phyloP scores from a whole-genome alignment of 1,140 invertebrate genomes.

The Bradynema listronoti region DNA sequence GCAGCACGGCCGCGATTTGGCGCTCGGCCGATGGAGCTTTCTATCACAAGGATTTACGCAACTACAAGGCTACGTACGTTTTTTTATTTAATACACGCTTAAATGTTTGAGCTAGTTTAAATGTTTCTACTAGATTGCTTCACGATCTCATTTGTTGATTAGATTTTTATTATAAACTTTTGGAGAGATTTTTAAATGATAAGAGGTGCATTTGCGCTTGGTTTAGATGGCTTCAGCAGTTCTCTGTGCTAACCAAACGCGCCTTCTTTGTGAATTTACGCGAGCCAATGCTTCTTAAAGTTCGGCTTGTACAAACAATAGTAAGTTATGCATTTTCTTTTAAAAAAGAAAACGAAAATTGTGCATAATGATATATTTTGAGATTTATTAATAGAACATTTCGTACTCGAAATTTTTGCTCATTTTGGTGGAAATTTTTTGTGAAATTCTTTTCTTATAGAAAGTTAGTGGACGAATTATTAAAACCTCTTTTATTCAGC shows the following conservation, averaged over 20 bases:
- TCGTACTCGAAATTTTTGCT: too few species aligned
- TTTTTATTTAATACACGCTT: neutral
- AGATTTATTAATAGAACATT: too few species aligned
- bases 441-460: neutral
- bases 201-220: neutral
- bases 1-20: conserved; percentile 74
- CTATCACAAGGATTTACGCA: conserved; percentile 4
- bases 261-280: conserved; percentile 76
- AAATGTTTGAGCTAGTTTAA: too few species aligned
- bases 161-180: too few species aligned
- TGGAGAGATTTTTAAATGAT: neutral
- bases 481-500: neutral
- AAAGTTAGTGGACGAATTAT: neutral
- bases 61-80: conserved; percentile 8
- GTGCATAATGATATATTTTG: too few species aligned
- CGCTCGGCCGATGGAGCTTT: conserved; percentile 65
- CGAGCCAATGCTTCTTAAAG: conserved; percentile 80
- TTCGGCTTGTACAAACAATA: conserved; percentile 72
- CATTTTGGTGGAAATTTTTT: too few species aligned
- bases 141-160: too few species aligned
- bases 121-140: too few species aligned
- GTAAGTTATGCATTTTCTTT: conserved; percentile 19
- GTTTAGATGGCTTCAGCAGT: conserved; percentile 73
- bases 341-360: conserved; percentile 9
- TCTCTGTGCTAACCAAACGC: conserved; percentile 78